These are phyloP conservation scores for Timema cristinae DNA, from an alignment of 2,888 invertebrate genomes.

Conservation along the genomic window DNA sequence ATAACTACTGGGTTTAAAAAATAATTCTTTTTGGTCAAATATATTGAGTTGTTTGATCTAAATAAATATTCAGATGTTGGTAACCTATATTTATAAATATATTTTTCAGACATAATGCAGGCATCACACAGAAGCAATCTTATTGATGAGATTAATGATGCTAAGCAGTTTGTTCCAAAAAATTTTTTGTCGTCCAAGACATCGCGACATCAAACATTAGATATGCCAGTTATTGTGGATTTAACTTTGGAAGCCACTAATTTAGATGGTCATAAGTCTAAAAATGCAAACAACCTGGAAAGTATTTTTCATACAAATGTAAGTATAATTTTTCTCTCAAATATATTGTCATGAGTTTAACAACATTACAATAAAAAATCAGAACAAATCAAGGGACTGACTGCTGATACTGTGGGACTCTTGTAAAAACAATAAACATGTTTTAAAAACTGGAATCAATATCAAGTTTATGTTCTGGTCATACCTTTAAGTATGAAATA, in stretches of 20 bases:
- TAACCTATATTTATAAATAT: neutral
- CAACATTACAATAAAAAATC: too few species aligned
- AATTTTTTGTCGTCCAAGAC: slow-evolving; percentile 26
- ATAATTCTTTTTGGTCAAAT: too few species aligned
- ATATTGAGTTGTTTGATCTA: too few species aligned
- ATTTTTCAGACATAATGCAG: slow-evolving; percentile 6
- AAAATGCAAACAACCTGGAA: slow-evolving; percentile 21
- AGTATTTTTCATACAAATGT: slow-evolving; percentile 30
- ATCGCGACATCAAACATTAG: neutral
- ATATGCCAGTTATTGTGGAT: slow-evolving; percentile 15
- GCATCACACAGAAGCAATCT: slow-evolving; percentile 15
- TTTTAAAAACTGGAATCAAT: too few species aligned
- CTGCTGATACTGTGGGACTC: too few species aligned
- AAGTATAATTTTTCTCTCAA: slow-evolving; percentile 19
- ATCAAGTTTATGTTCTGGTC: too few species aligned
- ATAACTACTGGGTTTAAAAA: too few species aligned
- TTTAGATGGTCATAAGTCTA: neutral
- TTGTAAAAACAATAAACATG: too few species aligned
- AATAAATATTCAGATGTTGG: too few species aligned
- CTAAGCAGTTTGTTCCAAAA: slow-evolving; percentile 27
- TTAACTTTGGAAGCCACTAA: neutral
- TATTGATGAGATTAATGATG: slow-evolving; percentile 29
- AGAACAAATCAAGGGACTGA: too few species aligned
- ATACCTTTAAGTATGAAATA: too few species aligned
- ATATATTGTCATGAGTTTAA: too few species aligned